Percentiles rank a stretch among this genome's conserved stretches.
Conservation (phyloP, 2,888 invertebrate species). For the Seira sanloemensis region DNA sequence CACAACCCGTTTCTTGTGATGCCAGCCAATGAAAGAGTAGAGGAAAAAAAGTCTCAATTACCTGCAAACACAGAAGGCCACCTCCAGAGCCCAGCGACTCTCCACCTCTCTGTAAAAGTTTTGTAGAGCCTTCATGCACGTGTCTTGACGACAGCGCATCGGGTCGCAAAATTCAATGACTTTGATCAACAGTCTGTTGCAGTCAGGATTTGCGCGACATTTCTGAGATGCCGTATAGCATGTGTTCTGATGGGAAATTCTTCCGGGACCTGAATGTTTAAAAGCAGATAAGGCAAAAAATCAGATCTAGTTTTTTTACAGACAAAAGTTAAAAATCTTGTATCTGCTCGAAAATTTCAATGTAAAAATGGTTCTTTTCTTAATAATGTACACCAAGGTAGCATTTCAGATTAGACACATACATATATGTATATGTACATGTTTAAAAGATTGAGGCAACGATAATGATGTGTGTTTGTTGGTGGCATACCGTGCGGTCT, state of each 20-base stretch:
- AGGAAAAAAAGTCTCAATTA: slow-evolving; percentile 78
- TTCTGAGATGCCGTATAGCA: slow-evolving; percentile 90
- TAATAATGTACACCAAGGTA: no score
- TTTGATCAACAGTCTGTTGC: slow-evolving; percentile 87
- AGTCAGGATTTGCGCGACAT: slow-evolving; percentile 88
- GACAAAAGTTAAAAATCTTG: no score
- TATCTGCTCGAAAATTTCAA: no score
- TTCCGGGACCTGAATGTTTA: slow-evolving; percentile 25
- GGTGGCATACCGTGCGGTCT: slow-evolving; percentile 66
- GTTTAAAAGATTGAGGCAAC: no score
- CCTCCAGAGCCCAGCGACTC: slow-evolving; percentile 89
- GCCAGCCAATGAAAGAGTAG: no score
- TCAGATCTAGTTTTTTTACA: not conserved
- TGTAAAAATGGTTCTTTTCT: no score
- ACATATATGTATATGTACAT: no score
- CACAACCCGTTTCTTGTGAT: no score
- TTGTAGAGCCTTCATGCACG: slow-evolving; percentile 91
- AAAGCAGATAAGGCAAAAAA: not conserved
- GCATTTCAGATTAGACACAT: no score
- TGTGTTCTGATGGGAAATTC: slow-evolving; percentile 81
- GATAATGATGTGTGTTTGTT: not conserved
- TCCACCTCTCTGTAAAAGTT: slow-evolving; percentile 89
- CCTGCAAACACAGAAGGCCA: slow-evolving; percentile 96
- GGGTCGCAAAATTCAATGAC: slow-evolving; percentile 89
- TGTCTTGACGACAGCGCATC: slow-evolving; percentile 86